These are phyloP conservation scores for Gymnosoma rotundatum DNA, from an alignment of 2,888 invertebrate species.

Conservation along the genomic window DNA sequence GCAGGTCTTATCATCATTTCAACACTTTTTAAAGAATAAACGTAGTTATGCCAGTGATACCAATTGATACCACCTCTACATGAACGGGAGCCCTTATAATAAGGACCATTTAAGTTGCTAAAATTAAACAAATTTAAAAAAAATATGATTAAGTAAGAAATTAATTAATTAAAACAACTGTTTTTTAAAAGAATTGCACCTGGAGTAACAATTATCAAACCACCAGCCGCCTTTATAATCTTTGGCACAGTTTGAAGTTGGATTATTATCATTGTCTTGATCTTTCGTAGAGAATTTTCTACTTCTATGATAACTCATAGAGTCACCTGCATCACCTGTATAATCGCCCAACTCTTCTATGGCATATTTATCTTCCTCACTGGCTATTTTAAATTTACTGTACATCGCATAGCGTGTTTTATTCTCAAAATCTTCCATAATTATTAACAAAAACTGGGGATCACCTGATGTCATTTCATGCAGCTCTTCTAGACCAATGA, in stretches of 20 bases:
- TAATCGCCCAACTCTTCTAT: conserved; percentile 50
- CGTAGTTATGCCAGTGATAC: conserved; percentile 57
- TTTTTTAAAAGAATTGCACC: too few relatives aligned
- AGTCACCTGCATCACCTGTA: conserved; percentile 54
- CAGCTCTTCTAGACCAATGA: conserved; percentile 41
- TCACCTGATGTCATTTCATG: conserved; percentile 47
- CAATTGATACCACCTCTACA: conserved; percentile 56
- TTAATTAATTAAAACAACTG: too few relatives aligned
- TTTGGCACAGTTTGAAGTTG: conserved; percentile 42
- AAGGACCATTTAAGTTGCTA: conserved; percentile 53
- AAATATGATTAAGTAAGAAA: neutral
- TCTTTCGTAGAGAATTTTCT: conserved; percentile 55
- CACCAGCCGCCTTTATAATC: conserved; percentile 54
- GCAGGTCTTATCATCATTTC: conserved; percentile 49
- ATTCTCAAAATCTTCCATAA: conserved; percentile 45
- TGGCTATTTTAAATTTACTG: conserved; percentile 29
- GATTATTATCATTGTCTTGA: conserved; percentile 56
- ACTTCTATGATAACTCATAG: conserved; percentile 36
- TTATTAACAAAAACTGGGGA: conserved; percentile 34
- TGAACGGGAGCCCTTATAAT: conserved; percentile 21
- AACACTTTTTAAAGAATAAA: conserved; percentile 54
- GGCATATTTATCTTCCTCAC: conserved; percentile 50
- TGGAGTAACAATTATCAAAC: conserved; percentile 58
- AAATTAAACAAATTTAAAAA: neutral
- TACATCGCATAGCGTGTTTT: conserved; percentile 53